These are phyloP conservation scores for Mesorhabditis spiculigera DNA, from an alignment of 2,888 invertebrate genomes.

Conservation along the genomic window DNA sequence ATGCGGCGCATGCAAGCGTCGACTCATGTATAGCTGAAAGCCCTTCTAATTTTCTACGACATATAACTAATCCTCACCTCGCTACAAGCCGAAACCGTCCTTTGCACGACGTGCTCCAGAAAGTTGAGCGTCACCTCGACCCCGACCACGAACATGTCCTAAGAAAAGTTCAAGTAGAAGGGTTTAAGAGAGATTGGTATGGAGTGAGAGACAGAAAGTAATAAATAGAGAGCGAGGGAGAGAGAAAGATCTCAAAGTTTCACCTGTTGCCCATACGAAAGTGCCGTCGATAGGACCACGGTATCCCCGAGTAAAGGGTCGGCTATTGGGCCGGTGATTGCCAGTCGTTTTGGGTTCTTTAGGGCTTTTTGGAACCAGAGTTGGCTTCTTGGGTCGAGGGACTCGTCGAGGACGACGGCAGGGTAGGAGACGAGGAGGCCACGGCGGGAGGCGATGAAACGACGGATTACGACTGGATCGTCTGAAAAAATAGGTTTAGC, in stretches of 20 bases:
- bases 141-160: background rate
- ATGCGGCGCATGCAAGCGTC: too few species aligned
- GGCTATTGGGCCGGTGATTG: background rate
- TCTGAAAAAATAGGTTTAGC: too few species aligned
- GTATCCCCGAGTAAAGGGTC: background rate
- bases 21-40: too few species aligned
- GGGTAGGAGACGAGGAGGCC: background rate
- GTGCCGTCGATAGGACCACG: background rate
- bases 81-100: background rate
- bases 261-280: background rate
- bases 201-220: too few species aligned
- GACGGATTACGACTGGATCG: background rate
- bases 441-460: background rate
- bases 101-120: background rate
- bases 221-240: too few species aligned
- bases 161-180: too few species aligned
- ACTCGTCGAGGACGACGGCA: background rate
- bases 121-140: background rate
- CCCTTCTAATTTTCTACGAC: background rate
- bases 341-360: too few species aligned
- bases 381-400: background rate
- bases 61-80: background rate
- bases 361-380: background rate
- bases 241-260: too few species aligned
- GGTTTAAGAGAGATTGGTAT: too few species aligned